phyloP scores from a whole-genome alignment of 2,888 invertebrate genomes.

The Pseudoips prasinana region DNA sequence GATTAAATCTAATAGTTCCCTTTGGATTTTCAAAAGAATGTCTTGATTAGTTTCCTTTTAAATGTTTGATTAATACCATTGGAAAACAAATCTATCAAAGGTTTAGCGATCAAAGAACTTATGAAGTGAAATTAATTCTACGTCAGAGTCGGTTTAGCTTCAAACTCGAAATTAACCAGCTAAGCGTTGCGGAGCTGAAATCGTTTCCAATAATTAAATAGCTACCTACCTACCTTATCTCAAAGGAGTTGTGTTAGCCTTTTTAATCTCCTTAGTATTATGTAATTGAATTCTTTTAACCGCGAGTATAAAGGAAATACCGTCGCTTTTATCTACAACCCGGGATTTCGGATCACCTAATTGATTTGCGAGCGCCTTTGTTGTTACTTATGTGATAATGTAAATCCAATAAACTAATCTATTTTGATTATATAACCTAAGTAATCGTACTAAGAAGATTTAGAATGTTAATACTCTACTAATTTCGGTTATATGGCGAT shows the following conservation, averaged over 20 bases:
- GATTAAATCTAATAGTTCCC: constrained; percentile 1
- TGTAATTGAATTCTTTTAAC: constrained; percentile 78
- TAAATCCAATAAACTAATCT: constrained; percentile 32
- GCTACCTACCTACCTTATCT: constrained; percentile 59
- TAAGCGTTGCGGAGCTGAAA: constrained; percentile 39
- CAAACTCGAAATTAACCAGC: constrained; percentile 44
- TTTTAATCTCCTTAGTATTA: constrained; percentile 74
- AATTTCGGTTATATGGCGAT: too few species aligned
- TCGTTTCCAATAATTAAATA: constrained; percentile 66
- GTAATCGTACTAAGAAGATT: too few species aligned
- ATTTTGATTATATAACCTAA: background rate
- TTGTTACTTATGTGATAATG: constrained; percentile 46
- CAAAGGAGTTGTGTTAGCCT: constrained; percentile 71
- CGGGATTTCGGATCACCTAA: constrained; percentile 64
- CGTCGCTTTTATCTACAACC: constrained; percentile 65
- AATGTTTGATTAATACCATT: constrained; percentile 7
- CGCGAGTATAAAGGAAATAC: constrained; percentile 70
- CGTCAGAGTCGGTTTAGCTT: constrained; percentile 37
- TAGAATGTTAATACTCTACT: too few species aligned
- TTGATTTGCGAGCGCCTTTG: constrained; percentile 63
- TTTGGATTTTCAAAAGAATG: constrained; percentile 2
- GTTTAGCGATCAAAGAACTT: constrained; percentile 34
- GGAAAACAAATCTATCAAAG: constrained; percentile 18
- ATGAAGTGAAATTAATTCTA: constrained; percentile 40
- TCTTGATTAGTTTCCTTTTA: constrained; percentile 6